A percentile compares a stretch with the other conserved stretches of the same genome.
Evolutionary conservation across 2,797 vertebrate genomes (phyloP).

Genomic region (Sebastes diaconus): DNA sequence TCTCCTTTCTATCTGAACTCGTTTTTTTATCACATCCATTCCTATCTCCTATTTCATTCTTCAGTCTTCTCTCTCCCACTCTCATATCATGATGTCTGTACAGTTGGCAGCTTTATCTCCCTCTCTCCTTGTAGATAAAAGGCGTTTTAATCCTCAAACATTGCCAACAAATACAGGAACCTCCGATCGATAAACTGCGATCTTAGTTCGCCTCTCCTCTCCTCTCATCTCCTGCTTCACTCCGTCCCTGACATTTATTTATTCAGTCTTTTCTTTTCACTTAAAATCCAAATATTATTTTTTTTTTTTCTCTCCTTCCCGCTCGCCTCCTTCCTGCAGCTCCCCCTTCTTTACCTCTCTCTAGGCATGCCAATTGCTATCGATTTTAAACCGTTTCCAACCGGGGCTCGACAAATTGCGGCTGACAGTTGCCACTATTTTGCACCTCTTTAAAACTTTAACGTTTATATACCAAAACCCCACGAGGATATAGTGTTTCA

Average conservation of each 20-base stretch:
- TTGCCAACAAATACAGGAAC: conserved; percentile 32
- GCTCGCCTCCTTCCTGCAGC: neutral
- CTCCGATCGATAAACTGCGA: conserved; percentile 27
- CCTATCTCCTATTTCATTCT: neutral
- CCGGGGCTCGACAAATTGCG: conserved; percentile 28
- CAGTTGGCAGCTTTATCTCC: conserved; percentile 36
- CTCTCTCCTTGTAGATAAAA: conserved; percentile 30
- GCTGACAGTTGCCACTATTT: conserved; percentile 31
- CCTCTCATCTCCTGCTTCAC: conserved; percentile 7
- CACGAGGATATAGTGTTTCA: conserved; percentile 6
- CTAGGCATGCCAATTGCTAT: conserved; percentile 35
- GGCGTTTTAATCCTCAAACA: conserved; percentile 40
- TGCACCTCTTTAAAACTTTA: conserved; percentile 28
- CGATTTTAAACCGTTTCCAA: conserved; percentile 37
- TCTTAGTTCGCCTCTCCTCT: conserved; percentile 21
- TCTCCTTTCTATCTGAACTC: neutral
- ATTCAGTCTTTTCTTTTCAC: conserved; percentile 12
- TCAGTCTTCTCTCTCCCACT: conserved; percentile 5
- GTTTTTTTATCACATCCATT: neutral
- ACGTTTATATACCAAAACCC: conserved; percentile 8
- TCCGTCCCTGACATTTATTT: conserved; percentile 8
- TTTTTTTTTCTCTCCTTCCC: neutral
- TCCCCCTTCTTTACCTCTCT: conserved; percentile 1
- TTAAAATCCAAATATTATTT: conserved; percentile 18
- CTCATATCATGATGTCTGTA: conserved; percentile 16